phyloP scores from a whole-genome alignment of 2,113 vertebrate species.

The Uria lomvia region DNA sequence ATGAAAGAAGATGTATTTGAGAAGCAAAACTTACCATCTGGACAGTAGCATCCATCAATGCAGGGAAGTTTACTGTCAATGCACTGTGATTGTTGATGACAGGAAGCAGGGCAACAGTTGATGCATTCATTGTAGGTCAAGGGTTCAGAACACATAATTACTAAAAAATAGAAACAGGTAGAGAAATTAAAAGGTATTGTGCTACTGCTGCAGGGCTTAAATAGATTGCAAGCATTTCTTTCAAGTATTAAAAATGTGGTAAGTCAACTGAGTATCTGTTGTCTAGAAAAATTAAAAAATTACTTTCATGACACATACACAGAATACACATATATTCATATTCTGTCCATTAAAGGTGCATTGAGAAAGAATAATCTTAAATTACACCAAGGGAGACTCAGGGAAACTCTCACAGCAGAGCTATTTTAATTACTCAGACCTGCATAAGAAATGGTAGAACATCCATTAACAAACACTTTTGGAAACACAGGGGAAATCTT shows the following conservation, averaged over 20 bases:
- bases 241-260: background rate
- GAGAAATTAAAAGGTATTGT: background rate
- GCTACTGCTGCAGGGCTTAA: background rate
- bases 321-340: background rate
- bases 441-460: background rate
- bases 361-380: background rate
- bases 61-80: constrained; percentile 91
- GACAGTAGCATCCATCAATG: constrained; percentile 94
- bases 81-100: constrained; percentile 80
- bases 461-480: background rate
- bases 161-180: constrained; percentile 45
- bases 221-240: background rate
- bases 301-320: background rate
- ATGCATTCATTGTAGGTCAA: constrained; percentile 89
- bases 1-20: background rate
- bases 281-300: background rate
- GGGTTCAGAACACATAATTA: constrained; percentile 74
- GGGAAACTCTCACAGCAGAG: background rate
- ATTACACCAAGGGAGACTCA: background rate
- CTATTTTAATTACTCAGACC: background rate
- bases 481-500: background rate
- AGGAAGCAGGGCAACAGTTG: constrained; percentile 87
- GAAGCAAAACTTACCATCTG: constrained; percentile 74
- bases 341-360: background rate
- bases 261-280: background rate